Conservation (phyloP, 2,797 vertebrate genomes). For the Acanthornis magna region DNA sequence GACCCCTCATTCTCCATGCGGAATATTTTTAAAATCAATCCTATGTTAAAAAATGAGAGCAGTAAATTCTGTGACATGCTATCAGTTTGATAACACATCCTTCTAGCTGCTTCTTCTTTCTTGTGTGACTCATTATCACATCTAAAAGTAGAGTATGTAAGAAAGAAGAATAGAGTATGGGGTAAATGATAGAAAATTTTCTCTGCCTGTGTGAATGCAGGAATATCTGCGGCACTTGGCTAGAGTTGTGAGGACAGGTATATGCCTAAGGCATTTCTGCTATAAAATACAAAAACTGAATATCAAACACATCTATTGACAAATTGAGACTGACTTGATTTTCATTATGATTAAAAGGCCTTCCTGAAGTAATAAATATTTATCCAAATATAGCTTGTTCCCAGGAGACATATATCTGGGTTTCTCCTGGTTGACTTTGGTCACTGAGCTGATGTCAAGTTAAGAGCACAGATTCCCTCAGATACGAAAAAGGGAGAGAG, state of each 20-base stretch:
- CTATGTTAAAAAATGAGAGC: background rate
- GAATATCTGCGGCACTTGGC: background rate
- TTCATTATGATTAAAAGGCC: background rate
- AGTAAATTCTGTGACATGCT: background rate
- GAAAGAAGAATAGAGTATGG: background rate
- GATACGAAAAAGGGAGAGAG: background rate
- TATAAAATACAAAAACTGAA: background rate
- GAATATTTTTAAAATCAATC: background rate
- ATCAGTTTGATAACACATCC: background rate
- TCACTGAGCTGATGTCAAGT: background rate
- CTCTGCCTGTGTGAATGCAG: background rate
- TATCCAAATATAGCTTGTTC: background rate
- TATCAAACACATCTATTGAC: background rate
- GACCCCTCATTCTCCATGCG: background rate
- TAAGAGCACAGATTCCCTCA: background rate
- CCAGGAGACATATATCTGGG: background rate
- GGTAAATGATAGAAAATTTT: background rate
- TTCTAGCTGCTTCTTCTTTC: background rate
- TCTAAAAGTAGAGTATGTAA: background rate
- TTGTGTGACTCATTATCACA: background rate
- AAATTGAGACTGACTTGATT: background rate
- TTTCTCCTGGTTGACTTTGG: background rate
- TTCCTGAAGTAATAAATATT: constrained; percentile 15
- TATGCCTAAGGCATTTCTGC: background rate
- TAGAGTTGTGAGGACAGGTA: background rate